Base-by-base conservation (phyloP, 2,797 vertebrate genomes). In the Chiroxiphia lanceolata region DNA sequence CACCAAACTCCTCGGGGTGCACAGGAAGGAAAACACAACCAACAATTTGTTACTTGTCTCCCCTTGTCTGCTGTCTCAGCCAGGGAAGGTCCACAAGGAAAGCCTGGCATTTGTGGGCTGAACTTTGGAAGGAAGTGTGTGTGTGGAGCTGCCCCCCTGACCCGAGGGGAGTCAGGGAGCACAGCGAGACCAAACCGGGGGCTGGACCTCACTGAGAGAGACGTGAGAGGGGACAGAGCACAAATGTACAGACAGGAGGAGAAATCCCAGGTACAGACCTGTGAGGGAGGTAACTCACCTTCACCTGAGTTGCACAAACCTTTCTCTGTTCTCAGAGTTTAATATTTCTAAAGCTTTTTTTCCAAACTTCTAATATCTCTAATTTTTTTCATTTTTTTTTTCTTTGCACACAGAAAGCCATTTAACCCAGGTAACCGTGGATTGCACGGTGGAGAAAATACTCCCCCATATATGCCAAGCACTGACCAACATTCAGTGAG, bases 161-260 rank as follows among this genome's bases (percentile, higher is more conserved):
- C 10, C 20, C 7, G 54, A 47, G 80, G 26, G 15, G 47, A 29
- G 63, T 59, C 57, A 15, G 77, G 19, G 56, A 72, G 31, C 13
- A 3, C 56, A 51, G 36, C 2, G 9, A 60, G 80, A 47, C 56
- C 71, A 74, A 25, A 83, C 16, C 78, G 69, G 20, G 77, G 63
- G 3, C 5, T 60, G 61, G 77, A 38, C 50, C 77, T 60, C 47
- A 1, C 51, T 17, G 1, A 34, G 56, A n/a, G 8, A 44, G 29
- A 13, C 19, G 3, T 0, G 13, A 40, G 59, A 68, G 33, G 22
- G 40, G 15, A 20, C 11, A 25, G 0, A 71, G 42, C 3, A 45
- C 38, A 83, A 76, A 15, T 16, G 33, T 8, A 12, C 18, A 42
- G 45, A 8, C 10, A n/a, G 79, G 64, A 81, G 29, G 51, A 57